These are phyloP conservation scores for Thamnaconus septentrionalis DNA, from an alignment of 2,113 vertebrate species.

Conservation along the genomic window DNA sequence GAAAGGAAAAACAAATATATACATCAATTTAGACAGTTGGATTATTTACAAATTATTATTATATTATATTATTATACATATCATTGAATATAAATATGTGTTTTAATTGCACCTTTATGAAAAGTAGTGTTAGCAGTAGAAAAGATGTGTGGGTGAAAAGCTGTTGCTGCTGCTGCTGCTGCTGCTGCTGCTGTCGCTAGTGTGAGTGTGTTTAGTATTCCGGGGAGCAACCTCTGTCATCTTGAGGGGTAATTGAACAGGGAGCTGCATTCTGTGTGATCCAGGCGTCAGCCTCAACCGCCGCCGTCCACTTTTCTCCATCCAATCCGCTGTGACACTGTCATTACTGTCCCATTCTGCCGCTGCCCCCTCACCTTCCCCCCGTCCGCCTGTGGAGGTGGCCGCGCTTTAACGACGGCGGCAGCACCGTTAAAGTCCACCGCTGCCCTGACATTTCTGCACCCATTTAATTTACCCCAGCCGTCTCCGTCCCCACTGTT, in stretches of 20 bases:
- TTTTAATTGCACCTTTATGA: too few relatives aligned
- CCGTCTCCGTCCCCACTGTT: slow-evolving; percentile 19
- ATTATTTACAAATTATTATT: too few relatives aligned
- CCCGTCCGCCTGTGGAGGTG: slow-evolving; percentile 39
- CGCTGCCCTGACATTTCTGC: slow-evolving; percentile 36
- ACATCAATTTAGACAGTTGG: too few relatives aligned
- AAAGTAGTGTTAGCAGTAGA: too few relatives aligned
- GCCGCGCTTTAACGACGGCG: slow-evolving; percentile 42
- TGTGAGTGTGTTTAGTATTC: slow-evolving; percentile 66
- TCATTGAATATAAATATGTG: too few relatives aligned
- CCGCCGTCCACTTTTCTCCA: slow-evolving; percentile 26
- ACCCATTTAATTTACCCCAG: slow-evolving; percentile 46
- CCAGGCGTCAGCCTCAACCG: slow-evolving; percentile 43
- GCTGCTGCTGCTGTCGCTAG: slow-evolving; percentile 27
- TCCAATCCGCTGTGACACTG: slow-evolving; percentile 31
- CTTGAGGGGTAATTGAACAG: slow-evolving; percentile 61
- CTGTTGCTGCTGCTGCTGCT: slow-evolving; percentile 1
- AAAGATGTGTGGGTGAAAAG: slow-evolving; percentile 23
- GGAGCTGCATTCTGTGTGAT: slow-evolving; percentile 54
- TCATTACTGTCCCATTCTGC: slow-evolving; percentile 39
- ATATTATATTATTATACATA: too few relatives aligned
- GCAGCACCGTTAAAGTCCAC: too few relatives aligned
- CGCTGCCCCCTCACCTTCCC: slow-evolving; percentile 1
- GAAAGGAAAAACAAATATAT: too few relatives aligned
- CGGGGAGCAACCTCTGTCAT: slow-evolving; percentile 62